Percentiles rank a stretch among this genome's conserved stretches.
phyloP scores from a whole-genome alignment of 2,113 vertebrate genomes.

The Pycnonotus jocosus region DNA sequence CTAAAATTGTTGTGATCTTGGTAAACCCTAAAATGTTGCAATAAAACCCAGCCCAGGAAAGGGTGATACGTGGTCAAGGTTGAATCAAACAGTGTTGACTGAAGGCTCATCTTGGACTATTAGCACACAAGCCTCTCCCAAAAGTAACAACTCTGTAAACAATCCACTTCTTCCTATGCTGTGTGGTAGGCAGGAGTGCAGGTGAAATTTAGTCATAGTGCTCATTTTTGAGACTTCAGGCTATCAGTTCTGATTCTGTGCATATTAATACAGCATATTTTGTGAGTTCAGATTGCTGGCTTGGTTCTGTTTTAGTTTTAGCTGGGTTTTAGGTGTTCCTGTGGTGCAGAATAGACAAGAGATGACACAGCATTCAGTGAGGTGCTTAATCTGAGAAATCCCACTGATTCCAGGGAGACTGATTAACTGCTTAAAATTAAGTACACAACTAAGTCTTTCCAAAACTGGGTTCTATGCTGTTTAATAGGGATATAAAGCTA shows the following conservation, averaged over 20 bases:
- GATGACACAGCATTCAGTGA: not conserved
- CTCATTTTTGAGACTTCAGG: not conserved
- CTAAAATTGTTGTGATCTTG: not conserved
- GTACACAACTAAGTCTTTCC: not conserved
- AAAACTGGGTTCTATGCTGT: not conserved
- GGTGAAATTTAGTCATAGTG: not conserved
- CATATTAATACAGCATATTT: not conserved
- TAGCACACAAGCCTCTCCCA: not conserved
- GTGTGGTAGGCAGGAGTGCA: not conserved
- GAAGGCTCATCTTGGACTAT: not conserved
- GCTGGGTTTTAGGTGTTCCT: not conserved
- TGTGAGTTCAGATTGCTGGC: not conserved
- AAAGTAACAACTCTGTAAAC: not conserved
- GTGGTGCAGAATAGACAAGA: not conserved
- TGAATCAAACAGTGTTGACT: not conserved
- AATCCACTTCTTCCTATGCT: not conserved
- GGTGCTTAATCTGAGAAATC: not conserved
- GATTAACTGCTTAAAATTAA: not conserved
- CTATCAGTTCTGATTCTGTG: not conserved
- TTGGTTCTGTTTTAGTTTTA: not conserved
- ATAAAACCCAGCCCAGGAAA: constrained; percentile 19
- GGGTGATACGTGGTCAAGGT: not conserved
- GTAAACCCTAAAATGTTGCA: constrained; percentile 12
- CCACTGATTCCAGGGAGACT: not conserved
- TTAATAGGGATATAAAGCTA: not conserved